A percentile compares a stretch with the other conserved stretches of the same genome.
These are phyloP conservation scores for Polydrusus cervinus DNA, from an alignment of 2,888 invertebrate species.

Conservation along the genomic window DNA sequence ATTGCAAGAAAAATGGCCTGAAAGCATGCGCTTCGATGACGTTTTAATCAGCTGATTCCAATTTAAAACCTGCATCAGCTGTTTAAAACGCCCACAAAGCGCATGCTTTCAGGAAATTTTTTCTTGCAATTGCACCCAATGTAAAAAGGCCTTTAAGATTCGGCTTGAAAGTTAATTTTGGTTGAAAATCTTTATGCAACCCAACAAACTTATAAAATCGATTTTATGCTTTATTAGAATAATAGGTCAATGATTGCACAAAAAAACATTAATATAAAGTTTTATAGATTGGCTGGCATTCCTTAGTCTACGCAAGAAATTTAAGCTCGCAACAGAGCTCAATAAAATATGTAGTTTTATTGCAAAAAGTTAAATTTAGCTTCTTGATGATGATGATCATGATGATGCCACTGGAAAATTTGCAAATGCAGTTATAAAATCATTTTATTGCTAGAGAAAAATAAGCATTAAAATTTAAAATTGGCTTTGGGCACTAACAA, in stretches of 20 bases:
- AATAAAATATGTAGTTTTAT: slow-evolving; percentile 23
- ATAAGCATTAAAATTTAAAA: slow-evolving; percentile 21
- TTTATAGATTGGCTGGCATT: background rate
- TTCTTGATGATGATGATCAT: slow-evolving; percentile 2
- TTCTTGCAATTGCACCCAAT: too few relatives aligned
- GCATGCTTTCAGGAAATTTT: too few relatives aligned
- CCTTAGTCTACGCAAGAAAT: background rate
- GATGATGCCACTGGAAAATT: slow-evolving; percentile 30
- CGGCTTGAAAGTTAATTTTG: too few relatives aligned
- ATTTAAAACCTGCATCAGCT: too few relatives aligned
- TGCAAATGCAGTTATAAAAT: slow-evolving; percentile 28
- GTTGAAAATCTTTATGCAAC: too few relatives aligned
- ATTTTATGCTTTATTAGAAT: too few relatives aligned
- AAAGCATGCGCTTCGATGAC: too few relatives aligned
- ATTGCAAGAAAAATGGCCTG: too few relatives aligned
- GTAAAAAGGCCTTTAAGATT: too few relatives aligned
- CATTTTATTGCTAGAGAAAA: slow-evolving; percentile 15
- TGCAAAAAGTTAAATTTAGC: slow-evolving; percentile 21
- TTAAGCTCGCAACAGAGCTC: background rate
- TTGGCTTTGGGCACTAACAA: background rate
- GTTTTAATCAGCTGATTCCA: too few relatives aligned
- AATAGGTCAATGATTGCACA: background rate
- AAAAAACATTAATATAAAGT: background rate
- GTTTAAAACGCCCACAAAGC: too few relatives aligned
- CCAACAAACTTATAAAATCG: too few relatives aligned